Evolutionary conservation across 2,888 invertebrate species (phyloP).

Genomic region (Euzophera pinguis): DNA sequence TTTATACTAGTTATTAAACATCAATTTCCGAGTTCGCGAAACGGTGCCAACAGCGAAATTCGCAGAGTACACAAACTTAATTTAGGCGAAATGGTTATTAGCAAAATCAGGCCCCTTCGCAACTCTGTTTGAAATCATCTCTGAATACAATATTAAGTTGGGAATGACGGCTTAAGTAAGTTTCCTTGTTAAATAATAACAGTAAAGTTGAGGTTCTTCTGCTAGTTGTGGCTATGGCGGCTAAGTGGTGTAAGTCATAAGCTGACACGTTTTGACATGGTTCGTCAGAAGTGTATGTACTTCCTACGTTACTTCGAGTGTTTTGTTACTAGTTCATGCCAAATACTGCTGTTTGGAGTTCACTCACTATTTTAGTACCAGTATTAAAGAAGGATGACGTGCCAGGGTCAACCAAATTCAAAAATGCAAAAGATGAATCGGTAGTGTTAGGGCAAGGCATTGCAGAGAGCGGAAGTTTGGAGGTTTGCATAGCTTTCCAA

Average conservation of each 20-base stretch:
- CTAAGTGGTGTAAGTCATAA: background rate
- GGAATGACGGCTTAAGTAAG: slow-evolving; percentile 30
- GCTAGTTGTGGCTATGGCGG: slow-evolving; percentile 17
- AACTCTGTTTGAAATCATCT: background rate
- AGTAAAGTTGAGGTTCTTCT: slow-evolving; percentile 19
- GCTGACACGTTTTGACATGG: background rate
- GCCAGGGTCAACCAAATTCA: too few relatives aligned
- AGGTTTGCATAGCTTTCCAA: too few relatives aligned
- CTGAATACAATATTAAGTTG: slow-evolving; percentile 17
- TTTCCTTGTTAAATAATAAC: slow-evolving; percentile 39
- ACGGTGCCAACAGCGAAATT: background rate
- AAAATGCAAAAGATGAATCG: too few relatives aligned
- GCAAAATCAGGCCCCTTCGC: background rate
- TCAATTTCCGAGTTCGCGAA: background rate
- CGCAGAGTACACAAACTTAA: background rate
- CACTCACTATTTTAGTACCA: too few relatives aligned
- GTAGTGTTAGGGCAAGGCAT: too few relatives aligned
- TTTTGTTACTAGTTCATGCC: too few relatives aligned
- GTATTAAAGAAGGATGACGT: too few relatives aligned
- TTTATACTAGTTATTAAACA: background rate
- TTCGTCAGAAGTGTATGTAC: too few relatives aligned
- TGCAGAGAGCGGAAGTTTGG: too few relatives aligned
- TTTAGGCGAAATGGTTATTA: slow-evolving; percentile 3
- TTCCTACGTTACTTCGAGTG: too few relatives aligned
- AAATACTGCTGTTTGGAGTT: too few relatives aligned